Evolutionary conservation across 2,888 invertebrate genomes (phyloP).

Genomic region (Clanis bilineata): DNA sequence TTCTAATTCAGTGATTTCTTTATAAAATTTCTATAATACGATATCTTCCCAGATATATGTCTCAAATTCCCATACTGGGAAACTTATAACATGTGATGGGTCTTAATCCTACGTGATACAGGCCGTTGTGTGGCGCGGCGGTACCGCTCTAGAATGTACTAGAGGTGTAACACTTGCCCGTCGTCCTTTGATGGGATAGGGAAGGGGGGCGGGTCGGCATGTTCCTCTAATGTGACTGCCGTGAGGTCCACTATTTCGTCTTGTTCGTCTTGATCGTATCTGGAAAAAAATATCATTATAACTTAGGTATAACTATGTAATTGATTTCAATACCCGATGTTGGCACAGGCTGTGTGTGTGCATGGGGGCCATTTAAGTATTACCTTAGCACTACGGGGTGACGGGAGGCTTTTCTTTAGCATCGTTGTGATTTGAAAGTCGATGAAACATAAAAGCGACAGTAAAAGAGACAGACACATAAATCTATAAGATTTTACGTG

Average conservation of each 20-base stretch:
- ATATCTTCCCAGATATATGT: background rate
- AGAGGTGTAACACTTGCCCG: constrained; percentile 76
- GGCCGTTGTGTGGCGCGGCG: constrained; percentile 21
- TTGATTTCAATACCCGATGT: no score
- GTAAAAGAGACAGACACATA: no score
- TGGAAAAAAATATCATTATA: constrained; percentile 32
- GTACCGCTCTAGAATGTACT: constrained; percentile 58
- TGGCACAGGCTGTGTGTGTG: no score
- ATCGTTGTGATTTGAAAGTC: no score
- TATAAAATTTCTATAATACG: background rate
- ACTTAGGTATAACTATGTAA: no score
- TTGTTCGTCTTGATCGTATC: constrained; percentile 85
- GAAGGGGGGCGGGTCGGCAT: constrained; percentile 46
- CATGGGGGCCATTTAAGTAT: no score
- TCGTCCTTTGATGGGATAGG: constrained; percentile 68
- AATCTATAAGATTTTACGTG: no score
- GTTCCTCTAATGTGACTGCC: constrained; percentile 84
- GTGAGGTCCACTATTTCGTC: constrained; percentile 96
- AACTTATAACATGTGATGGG: background rate
- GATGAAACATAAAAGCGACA: no score
- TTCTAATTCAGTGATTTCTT: background rate
- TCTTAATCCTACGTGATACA: background rate
- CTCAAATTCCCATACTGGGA: background rate
- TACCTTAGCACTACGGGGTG: no score
- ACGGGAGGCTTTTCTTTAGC: no score